Percentiles rank a stretch among this genome's conserved stretches.
These are phyloP conservation scores for Clarias macrocephalus DNA, from an alignment of 2,113 vertebrate species.

Conservation along the genomic window DNA sequence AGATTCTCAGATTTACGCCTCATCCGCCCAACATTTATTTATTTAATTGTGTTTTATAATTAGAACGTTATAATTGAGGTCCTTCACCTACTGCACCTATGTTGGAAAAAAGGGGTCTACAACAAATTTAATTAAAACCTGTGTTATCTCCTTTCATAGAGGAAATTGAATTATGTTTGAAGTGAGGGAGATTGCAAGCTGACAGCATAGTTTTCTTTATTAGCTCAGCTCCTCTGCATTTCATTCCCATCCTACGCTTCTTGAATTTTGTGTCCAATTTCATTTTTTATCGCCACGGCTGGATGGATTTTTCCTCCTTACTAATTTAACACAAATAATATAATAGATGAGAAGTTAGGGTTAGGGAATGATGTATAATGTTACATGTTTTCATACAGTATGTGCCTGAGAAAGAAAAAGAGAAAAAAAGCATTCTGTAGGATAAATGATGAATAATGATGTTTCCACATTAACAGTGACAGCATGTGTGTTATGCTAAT, in stretches of 20 bases:
- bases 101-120: conserved; percentile 42
- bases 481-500: background rate
- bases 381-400: conserved; percentile 3
- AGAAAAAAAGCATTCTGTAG: conserved; percentile 2
- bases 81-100: conserved; percentile 73
- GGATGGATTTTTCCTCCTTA: conserved; percentile 30
- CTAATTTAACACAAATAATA: conserved; percentile 53
- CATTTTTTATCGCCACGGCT: conserved; percentile 37
- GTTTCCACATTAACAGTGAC: background rate
- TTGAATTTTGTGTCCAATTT: conserved; percentile 57
- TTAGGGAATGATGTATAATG: conserved; percentile 7
- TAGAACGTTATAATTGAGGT: conserved; percentile 77
- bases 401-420: background rate
- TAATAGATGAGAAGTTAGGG: conserved; percentile 50
- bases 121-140: conserved; percentile 78
- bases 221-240: conserved; percentile 61
- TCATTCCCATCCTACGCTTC: conserved; percentile 57
- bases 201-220: conserved; percentile 71
- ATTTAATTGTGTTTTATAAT: conserved; percentile 72
- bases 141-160: conserved; percentile 73
- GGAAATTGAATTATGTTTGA: conserved; percentile 77
- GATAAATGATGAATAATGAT: conserved; percentile 7
- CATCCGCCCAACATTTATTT: conserved; percentile 50
- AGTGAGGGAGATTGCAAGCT: conserved; percentile 70
- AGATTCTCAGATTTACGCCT: conserved; percentile 58